A percentile compares a stretch with the other conserved stretches of the same genome.
phyloP scores from a whole-genome alignment of 1,140 invertebrate genomes.

The Tetramorium simillimum region DNA sequence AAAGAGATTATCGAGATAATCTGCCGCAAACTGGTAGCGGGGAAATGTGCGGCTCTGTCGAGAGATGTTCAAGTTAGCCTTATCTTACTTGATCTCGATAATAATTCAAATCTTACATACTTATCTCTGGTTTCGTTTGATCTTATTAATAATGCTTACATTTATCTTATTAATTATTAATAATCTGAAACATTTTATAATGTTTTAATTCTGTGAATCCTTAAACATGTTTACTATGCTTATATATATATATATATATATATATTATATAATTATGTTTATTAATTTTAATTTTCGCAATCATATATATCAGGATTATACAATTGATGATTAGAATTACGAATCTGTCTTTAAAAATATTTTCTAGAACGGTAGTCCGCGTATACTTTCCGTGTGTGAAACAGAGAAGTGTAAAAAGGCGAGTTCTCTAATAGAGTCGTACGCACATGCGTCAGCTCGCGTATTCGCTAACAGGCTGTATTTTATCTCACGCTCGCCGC shows the following conservation, averaged over 20 bases:
- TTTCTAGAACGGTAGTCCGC: neutral
- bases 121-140: neutral
- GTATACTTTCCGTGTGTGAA: neutral
- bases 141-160: neutral
- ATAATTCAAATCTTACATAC: slow-evolving; percentile 1
- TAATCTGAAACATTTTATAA: neutral
- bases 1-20: slow-evolving; percentile 13
- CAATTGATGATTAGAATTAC: neutral
- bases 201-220: neutral
- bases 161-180: neutral
- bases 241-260: too few species aligned
- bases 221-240: neutral
- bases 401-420: neutral
- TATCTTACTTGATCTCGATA: neutral
- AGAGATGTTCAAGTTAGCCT: neutral
- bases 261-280: neutral
- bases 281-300: neutral
- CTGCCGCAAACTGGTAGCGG: neutral
- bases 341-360: neutral
- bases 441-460: neutral
- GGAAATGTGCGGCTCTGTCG: neutral
- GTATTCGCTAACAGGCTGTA: slow-evolving; percentile 44
- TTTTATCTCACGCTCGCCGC: slow-evolving; percentile 28
- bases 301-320: neutral
- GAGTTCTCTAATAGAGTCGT: slow-evolving; percentile 44